A percentile compares a stretch with the other conserved stretches of the same genome.
Evolutionary conservation across 2,888 invertebrate genomes (phyloP).

Genomic region (Leistus spinibarbis): DNA sequence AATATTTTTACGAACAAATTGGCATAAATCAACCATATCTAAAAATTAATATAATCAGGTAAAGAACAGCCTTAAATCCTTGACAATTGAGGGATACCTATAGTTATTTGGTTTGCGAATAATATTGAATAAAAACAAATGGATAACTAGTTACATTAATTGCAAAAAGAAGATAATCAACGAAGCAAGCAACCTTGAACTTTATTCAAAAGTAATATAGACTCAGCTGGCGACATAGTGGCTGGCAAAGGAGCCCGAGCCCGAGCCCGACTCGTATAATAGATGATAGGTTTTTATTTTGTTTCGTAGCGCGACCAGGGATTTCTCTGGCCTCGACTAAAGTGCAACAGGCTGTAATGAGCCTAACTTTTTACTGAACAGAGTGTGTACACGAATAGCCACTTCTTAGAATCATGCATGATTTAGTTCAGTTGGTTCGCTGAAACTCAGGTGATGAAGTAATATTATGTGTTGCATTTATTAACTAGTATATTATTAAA

Average conservation of each 20-base stretch:
- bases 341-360: not conserved
- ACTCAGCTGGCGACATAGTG: slow-evolving; percentile 17
- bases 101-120: not conserved
- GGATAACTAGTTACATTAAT: not conserved
- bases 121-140: not conserved
- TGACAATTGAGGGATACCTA: no score
- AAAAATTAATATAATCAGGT: no score
- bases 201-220: slow-evolving; percentile 17
- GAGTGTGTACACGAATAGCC: not conserved
- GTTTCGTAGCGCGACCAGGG: not conserved
- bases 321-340: slow-evolving; percentile 15
- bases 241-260: not conserved
- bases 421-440: not conserved
- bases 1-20: no score
- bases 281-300: not conserved
- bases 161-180: not conserved
- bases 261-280: not conserved
- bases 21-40: no score
- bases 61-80: no score
- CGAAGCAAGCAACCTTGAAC: slow-evolving; percentile 16
- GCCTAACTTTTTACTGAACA: not conserved
- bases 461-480: no score
- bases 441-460: not conserved
- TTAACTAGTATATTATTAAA: no score
- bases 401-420: slow-evolving; percentile 1